phyloP scores from a whole-genome alignment of 1,140 invertebrate genomes.

The Pollicipes pollicipes region DNA sequence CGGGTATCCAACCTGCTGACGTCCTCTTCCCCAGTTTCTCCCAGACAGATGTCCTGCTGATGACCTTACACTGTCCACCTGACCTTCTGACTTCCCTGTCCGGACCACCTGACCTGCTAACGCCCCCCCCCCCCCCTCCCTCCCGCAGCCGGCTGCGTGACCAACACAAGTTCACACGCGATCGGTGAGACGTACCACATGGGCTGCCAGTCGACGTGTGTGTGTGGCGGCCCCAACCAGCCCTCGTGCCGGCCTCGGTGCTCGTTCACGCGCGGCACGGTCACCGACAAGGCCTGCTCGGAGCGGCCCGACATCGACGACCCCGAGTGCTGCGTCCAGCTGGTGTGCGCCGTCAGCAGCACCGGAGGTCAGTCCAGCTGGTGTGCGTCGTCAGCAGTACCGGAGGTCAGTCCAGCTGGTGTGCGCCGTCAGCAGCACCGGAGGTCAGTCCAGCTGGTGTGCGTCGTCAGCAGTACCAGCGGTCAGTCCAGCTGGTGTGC shows the following conservation, averaged over 20 bases:
- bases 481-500: too few species aligned
- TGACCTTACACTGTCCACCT: too few species aligned
- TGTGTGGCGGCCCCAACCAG: background rate
- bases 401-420: too few species aligned
- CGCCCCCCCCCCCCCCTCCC: too few species aligned
- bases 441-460: background rate
- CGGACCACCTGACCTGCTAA: too few species aligned
- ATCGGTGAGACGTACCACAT: background rate
- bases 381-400: too few species aligned
- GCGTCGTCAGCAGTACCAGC: too few species aligned
- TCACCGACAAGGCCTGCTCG: conserved; percentile 12
- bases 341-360: background rate
- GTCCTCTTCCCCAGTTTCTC: too few species aligned
- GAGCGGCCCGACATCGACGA: conserved; percentile 16
- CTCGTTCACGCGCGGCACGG: background rate
- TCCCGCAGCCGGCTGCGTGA: background rate
- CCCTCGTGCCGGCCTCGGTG: background rate
- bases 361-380: background rate
- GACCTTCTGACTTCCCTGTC: too few species aligned
- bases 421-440: background rate
- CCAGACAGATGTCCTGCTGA: too few species aligned
- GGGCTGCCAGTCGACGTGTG: background rate
- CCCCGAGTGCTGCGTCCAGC: conserved; percentile 13
- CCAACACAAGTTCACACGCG: background rate
- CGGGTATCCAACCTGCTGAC: too few species aligned